Base-by-base conservation (phyloP, 2,888 invertebrate genomes). In the Phengaris arion region DNA sequence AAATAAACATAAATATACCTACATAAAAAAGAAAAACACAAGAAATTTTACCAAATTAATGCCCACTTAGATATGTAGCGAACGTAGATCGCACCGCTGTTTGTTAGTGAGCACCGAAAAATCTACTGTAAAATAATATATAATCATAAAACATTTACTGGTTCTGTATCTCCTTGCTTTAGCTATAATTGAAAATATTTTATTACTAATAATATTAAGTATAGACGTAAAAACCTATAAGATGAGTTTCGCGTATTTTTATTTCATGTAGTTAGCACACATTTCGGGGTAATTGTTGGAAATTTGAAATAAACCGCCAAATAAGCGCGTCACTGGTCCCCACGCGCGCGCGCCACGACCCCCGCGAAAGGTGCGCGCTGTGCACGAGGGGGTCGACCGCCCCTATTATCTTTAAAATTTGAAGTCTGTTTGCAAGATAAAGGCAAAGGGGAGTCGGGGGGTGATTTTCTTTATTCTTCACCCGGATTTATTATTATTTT, bases 401-500 rank as follows among this genome's bases (percentile, higher is more conserved):
- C 93, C 91, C 93, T 93, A 93, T 93, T 93, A 93, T 93, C 93
- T 93, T 93, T 91, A 91, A 87, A 91, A 92, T 90, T 89, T 85
- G 87, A 93, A 92, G 92, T 93, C 92, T 92, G 90, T 90, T 90
- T 89, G 92, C 93, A 93, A 93, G 93, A 93, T 93, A 93, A 93
- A 93, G 93, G 92, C 89, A 90, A 72, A 89, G 87, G 89, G 91
- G 89, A 88, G 87, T 86, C 85, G 85, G 91, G 92, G 92, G 92
- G 90, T 91, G 91, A 91, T 90, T 93, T 93, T 93, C 93, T 93
- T 93, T 93, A 93, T 93, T 92, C 93, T 89, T 93, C 93, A 90
- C 89, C 91, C 90, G 92, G 90, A 91, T 93, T 93, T 93, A 93
- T 93, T 93, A 93, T 93, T 93, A 93, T 93, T 93, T 92, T 93